Evolutionary conservation across 2,797 vertebrate genomes (phyloP).

Genomic region (Microctenopoma stevenorrisi): DNA sequence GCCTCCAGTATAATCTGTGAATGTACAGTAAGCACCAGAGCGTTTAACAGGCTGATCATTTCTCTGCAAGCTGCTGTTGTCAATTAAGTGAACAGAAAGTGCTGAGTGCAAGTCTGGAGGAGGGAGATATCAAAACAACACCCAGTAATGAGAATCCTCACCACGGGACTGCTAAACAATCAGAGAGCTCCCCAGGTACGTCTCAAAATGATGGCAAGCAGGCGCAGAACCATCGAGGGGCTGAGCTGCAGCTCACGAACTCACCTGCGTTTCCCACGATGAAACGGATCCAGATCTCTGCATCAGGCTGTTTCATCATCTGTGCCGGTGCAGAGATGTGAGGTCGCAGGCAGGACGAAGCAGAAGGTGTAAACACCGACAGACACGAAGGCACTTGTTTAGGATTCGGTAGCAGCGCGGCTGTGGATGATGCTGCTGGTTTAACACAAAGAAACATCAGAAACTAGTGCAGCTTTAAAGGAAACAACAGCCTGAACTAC

Average conservation of each 20-base stretch:
- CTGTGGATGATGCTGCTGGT: no score
- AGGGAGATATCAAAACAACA: conserved; percentile 53
- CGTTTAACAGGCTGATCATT: conserved; percentile 33
- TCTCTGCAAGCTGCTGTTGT: conserved; percentile 30
- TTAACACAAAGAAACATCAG: no score
- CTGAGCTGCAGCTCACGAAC: conserved; percentile 5
- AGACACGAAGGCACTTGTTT: no score
- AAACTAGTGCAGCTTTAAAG: neutral
- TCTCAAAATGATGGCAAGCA: conserved; percentile 41
- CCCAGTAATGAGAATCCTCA: conserved; percentile 45
- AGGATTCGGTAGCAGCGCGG: no score
- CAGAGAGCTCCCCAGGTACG: conserved; percentile 46
- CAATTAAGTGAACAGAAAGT: conserved; percentile 41
- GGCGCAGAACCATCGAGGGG: neutral
- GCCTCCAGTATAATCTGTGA: conserved; percentile 8
- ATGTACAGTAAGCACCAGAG: conserved; percentile 16
- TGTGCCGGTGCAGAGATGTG: no score
- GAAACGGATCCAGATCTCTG: conserved; percentile 14
- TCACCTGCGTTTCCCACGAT: conserved; percentile 29
- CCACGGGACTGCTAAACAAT: conserved; percentile 46
- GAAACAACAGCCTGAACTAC: conserved; percentile 4
- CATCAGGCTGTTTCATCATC: conserved; percentile 1
- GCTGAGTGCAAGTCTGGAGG: conserved; percentile 51
- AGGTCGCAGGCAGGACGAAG: no score
- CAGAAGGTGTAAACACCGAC: no score